A percentile compares a stretch with the other conserved stretches of the same genome.
These are phyloP conservation scores for Drosophila infuscata DNA, from an alignment of 2,888 invertebrate genomes.

Conservation along the genomic window DNA sequence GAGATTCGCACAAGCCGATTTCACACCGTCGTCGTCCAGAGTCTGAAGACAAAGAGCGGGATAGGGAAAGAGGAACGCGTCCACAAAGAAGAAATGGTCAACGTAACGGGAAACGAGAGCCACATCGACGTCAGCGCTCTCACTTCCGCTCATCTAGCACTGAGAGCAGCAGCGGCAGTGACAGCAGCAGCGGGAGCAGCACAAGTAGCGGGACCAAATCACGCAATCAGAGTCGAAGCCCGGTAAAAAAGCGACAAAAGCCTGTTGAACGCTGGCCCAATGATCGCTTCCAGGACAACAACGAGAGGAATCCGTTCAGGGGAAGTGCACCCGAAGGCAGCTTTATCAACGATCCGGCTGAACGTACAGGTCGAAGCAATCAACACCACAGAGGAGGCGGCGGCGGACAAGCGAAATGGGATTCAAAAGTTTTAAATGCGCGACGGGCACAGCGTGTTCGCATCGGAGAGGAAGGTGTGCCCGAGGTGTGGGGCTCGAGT, in stretches of 20 bases:
- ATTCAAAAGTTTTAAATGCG: conserved; percentile 88
- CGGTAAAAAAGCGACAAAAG: conserved; percentile 19
- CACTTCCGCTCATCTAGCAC: conserved; percentile 49
- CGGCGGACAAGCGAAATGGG: conserved; percentile 42
- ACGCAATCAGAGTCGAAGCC: conserved; percentile 26
- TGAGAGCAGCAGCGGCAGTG: conserved; percentile 41
- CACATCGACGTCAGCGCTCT: conserved; percentile 13
- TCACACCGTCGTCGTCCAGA: conserved; percentile 3
- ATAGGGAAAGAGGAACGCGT: conserved; percentile 19
- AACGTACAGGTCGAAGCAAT: conserved; percentile 42
- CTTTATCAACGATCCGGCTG: conserved; percentile 70
- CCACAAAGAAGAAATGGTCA: conserved; percentile 15
- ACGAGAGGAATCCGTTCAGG: conserved; percentile 73
- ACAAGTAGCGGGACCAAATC: conserved; percentile 25
- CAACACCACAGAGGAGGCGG: conserved; percentile 45
- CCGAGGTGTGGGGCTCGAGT: conserved; percentile 91
- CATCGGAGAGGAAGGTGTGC: conserved; percentile 89
- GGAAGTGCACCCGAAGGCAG: conserved; percentile 63
- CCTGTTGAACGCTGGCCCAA: conserved; percentile 79
- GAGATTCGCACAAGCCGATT: conserved; percentile 25
- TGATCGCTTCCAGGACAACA: conserved; percentile 72
- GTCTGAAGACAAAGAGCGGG: conserved; percentile 26
- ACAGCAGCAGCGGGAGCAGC: conserved; percentile 29
- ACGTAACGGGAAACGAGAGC: conserved; percentile 7
- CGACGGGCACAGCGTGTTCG: conserved; percentile 90